Conservation (phyloP, 2,113 vertebrate species). For the Seriola rivoliana region DNA sequence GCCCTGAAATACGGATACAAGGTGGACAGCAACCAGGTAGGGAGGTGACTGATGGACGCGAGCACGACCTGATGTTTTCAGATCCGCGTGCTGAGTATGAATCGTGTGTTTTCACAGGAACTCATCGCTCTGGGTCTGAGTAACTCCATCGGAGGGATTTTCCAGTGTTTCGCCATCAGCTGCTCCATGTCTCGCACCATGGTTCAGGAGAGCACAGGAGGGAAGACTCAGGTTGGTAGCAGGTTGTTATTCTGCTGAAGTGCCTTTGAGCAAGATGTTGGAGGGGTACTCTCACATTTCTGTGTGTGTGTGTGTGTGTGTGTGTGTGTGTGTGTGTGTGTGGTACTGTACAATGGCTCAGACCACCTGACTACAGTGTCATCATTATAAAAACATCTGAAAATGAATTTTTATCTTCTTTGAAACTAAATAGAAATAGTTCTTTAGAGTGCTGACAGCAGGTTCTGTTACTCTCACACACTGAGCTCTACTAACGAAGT, state of each 20-base stretch:
- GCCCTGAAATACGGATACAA: constrained; percentile 95
- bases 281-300: neutral
- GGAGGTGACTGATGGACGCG: neutral
- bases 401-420: too few relatives aligned
- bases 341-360: too few relatives aligned
- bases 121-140: constrained; percentile 92
- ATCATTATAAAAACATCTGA: too few relatives aligned
- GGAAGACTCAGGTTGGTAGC: constrained; percentile 91
- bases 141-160: constrained; percentile 91
- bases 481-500: too few relatives aligned
- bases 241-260: neutral
- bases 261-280: neutral
- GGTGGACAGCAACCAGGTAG: constrained; percentile 97
- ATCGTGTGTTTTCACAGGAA: constrained; percentile 82
- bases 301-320: neutral
- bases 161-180: constrained; percentile 94
- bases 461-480: too few relatives aligned
- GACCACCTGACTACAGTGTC: too few relatives aligned
- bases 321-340: too few relatives aligned
- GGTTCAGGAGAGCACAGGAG: constrained; percentile 93
- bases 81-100: neutral
- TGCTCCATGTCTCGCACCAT: constrained; percentile 95
- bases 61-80: neutral
- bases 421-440: too few relatives aligned
- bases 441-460: too few relatives aligned